Percentiles rank a stretch among this genome's conserved stretches.
Conservation (phyloP, 2,888 invertebrate genomes). For the Lepidonotus clava region DNA sequence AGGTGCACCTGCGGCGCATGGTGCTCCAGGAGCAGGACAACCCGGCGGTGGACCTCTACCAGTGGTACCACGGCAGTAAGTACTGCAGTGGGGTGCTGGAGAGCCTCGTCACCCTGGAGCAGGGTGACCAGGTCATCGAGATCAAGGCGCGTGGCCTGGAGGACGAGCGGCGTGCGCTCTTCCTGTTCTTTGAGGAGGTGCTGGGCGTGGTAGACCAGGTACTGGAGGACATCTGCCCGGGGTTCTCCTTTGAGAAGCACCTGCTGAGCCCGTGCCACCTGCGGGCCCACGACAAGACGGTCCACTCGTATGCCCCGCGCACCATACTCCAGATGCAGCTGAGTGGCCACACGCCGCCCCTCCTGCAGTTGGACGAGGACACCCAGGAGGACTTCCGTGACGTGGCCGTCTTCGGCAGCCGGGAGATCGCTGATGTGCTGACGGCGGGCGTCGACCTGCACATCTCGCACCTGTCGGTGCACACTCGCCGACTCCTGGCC, state of each 20-base stretch:
- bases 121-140: conserved; percentile 82
- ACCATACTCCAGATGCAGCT: conserved; percentile 81
- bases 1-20: conserved; percentile 84
- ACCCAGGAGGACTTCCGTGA: conserved; percentile 83
- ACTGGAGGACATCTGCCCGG: conserved; percentile 85
- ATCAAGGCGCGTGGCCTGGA: conserved; percentile 86
- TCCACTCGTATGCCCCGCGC: conserved; percentile 74
- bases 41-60: conserved; percentile 86
- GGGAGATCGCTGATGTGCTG: conserved; percentile 81
- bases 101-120: conserved; percentile 84
- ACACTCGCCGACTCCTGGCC: conserved; percentile 82
- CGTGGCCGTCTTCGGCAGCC: conserved; percentile 81
- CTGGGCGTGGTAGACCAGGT: conserved; percentile 85
- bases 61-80: conserved; percentile 88
- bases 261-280: conserved; percentile 82
- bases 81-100: conserved; percentile 86
- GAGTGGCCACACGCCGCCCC: conserved; percentile 70
- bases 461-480: conserved; percentile 84
- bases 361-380: conserved; percentile 81
- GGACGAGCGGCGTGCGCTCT: conserved; percentile 80
- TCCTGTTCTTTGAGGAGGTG: conserved; percentile 87
- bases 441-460: conserved; percentile 84
- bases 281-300: conserved; percentile 60
- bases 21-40: conserved; percentile 73
- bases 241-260: conserved; percentile 85